Evolutionary conservation across 2,113 vertebrate species (phyloP).

Genomic region (Suricata suricatta): DNA sequence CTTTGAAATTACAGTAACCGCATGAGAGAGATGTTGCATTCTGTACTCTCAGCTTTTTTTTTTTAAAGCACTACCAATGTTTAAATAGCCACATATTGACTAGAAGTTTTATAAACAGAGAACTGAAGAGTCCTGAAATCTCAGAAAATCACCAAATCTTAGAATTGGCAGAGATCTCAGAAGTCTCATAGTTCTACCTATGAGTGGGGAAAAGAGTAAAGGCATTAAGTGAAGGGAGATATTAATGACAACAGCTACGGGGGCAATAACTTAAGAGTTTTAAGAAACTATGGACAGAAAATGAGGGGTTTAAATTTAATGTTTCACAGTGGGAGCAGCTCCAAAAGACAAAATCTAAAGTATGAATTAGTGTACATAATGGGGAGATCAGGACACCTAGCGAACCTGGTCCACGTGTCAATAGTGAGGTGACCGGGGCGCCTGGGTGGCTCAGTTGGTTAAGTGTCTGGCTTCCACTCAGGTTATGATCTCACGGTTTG

Average conservation of each 20-base stretch:
- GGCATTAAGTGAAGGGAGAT: background rate
- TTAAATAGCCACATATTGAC: slow-evolving; percentile 63
- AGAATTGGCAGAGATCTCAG: background rate
- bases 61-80: background rate
- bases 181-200: background rate
- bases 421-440: background rate
- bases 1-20: slow-evolving; percentile 75
- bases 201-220: background rate
- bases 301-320: background rate
- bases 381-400: background rate
- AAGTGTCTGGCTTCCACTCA: too few species aligned
- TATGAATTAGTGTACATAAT: background rate
- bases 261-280: background rate
- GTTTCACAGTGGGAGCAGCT: background rate
- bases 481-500: too few species aligned
- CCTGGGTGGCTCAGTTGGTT: too few species aligned
- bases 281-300: background rate
- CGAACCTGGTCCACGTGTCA: background rate
- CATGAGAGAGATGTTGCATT: slow-evolving; percentile 75
- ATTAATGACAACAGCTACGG: background rate
- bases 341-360: background rate
- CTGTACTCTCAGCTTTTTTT: slow-evolving; percentile 42
- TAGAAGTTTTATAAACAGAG: slow-evolving; percentile 69
- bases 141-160: slow-evolving; percentile 28
- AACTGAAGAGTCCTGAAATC: slow-evolving; percentile 59